Evolutionary conservation across 23 tunicate genomes (phyloP).

Genomic region (Botrylloides violaceus): DNA sequence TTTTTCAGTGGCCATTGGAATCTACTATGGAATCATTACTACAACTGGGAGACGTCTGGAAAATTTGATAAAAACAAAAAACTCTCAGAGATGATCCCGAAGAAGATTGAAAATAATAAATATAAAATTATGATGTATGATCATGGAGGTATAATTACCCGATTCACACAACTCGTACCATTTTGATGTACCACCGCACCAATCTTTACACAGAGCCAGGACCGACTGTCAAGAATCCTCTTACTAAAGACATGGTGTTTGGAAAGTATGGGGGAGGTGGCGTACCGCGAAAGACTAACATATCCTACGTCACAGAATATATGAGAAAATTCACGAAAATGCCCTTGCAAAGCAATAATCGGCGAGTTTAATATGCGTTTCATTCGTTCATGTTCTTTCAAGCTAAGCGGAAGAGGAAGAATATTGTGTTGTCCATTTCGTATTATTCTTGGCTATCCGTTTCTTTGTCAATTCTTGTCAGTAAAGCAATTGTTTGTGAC

Average conservation of each 20-base stretch:
- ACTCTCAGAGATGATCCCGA: not conserved
- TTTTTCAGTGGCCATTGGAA: slow-evolving; percentile 70
- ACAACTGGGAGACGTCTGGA: slow-evolving; percentile 38
- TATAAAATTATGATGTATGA: slow-evolving; percentile 23
- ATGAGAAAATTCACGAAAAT: slow-evolving; percentile 41
- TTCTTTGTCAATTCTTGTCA: no score
- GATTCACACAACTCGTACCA: not conserved
- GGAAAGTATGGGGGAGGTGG: slow-evolving; percentile 10
- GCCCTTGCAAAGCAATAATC: slow-evolving; percentile 25
- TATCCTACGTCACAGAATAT: slow-evolving; percentile 50
- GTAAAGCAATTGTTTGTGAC: no score
- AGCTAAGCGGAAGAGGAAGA: no score
- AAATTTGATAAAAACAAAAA: not conserved
- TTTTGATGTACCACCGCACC: no score
- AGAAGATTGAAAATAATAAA: slow-evolving; percentile 3
- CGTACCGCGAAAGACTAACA: slow-evolving; percentile 16
- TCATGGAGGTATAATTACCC: not conserved
- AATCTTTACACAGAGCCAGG: not conserved
- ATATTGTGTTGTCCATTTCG: no score
- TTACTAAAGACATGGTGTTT: not conserved
- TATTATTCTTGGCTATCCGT: no score
- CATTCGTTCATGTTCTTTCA: no score
- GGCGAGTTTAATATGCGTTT: no score
- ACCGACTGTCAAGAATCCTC: not conserved
- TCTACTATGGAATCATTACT: slow-evolving; percentile 50